Evolutionary conservation across 2,888 invertebrate genomes (phyloP).

Genomic region (Megamerina dolium): DNA sequence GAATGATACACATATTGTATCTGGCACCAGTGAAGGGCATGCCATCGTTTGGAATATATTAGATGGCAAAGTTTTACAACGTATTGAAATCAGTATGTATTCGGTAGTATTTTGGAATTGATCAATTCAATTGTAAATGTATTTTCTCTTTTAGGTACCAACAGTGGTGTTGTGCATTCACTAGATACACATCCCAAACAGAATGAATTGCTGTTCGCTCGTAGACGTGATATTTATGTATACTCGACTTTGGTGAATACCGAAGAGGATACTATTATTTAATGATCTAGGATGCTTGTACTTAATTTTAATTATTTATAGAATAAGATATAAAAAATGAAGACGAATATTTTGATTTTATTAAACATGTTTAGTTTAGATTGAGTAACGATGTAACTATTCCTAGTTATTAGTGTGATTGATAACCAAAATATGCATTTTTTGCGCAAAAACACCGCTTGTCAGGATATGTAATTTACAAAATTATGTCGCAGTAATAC

Average conservation of each 20-base stretch:
- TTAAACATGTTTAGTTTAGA: too few species aligned
- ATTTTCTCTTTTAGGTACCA: conserved; percentile 31
- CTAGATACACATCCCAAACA: conserved; percentile 70
- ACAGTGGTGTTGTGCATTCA: conserved; percentile 67
- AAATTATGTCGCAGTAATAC: too few species aligned
- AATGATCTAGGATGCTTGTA: too few species aligned
- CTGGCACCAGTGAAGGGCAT: conserved; percentile 80
- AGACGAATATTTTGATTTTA: too few species aligned
- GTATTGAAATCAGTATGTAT: conserved; percentile 38
- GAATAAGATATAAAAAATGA: too few species aligned
- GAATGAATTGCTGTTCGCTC: conserved; percentile 41
- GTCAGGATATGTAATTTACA: too few species aligned
- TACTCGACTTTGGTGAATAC: conserved; percentile 21
- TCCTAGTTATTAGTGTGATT: too few species aligned
- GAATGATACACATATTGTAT: conserved; percentile 79
- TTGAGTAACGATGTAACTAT: too few species aligned
- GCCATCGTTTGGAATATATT: conserved; percentile 74
- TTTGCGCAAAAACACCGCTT: too few species aligned
- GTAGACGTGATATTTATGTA: conserved; percentile 43
- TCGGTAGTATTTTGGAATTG: neutral
- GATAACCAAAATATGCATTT: too few species aligned
- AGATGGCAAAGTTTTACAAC: conserved; percentile 57
- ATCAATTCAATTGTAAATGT: neutral
- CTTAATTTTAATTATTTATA: too few species aligned
- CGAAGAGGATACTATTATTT: neutral